Conservation (phyloP, 2,888 invertebrate genomes). For the Drosophila recens region DNA sequence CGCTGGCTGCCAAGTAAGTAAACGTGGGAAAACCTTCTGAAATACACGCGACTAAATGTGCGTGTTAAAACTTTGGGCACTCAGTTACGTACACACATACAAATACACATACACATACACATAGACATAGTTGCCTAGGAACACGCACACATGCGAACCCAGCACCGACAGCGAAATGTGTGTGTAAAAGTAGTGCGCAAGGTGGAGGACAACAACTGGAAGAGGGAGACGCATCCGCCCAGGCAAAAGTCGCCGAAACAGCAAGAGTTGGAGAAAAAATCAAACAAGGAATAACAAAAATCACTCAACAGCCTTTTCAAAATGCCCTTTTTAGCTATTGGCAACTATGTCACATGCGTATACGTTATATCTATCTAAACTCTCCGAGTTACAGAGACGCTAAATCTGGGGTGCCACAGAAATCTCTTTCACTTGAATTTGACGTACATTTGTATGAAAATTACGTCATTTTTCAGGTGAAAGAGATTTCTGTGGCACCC, state of each 20-base stretch:
- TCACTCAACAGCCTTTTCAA: background rate
- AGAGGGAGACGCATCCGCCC: background rate
- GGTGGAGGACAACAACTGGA: background rate
- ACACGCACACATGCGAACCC: slow-evolving; percentile 6
- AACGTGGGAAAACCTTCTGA: slow-evolving; percentile 60
- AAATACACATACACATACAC: slow-evolving; percentile 21
- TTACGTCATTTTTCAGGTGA: too few relatives aligned
- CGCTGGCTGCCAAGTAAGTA: slow-evolving; percentile 65
- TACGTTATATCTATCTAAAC: background rate
- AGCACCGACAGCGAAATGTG: slow-evolving; percentile 33
- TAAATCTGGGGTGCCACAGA: too few relatives aligned
- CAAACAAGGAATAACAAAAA: too few relatives aligned
- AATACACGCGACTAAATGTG: slow-evolving; percentile 58
- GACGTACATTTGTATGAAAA: too few relatives aligned
- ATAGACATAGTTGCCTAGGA: slow-evolving; percentile 6
- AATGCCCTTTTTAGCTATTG: background rate
- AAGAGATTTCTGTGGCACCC: too few relatives aligned
- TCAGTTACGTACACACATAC: slow-evolving; percentile 23
- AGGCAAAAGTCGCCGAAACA: slow-evolving; percentile 6
- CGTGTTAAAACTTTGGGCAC: slow-evolving; percentile 62
- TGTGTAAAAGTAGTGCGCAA: slow-evolving; percentile 31
- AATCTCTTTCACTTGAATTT: too few relatives aligned
- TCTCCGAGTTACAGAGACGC: too few relatives aligned
- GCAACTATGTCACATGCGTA: background rate
- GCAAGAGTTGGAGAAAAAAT: slow-evolving; percentile 1